These are phyloP conservation scores for Chiridota heheva DNA, from an alignment of 35 echinoderm and acorn worm genomes.

Conservation along the genomic window DNA sequence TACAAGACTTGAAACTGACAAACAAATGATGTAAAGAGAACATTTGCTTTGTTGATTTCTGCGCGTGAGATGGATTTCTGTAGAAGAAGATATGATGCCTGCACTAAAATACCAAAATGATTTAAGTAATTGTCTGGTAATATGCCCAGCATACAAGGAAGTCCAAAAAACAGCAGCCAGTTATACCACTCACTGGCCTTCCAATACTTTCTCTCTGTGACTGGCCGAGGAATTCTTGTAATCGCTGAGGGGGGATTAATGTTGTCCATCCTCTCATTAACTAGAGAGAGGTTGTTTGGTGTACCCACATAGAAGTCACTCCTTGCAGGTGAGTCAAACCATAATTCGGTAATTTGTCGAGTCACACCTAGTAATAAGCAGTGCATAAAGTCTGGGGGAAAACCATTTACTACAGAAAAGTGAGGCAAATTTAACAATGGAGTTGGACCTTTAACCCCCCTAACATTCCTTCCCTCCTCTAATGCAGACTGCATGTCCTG, in stretches of 20 bases:
- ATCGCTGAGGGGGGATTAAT: conserved; percentile 4
- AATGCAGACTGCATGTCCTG: conserved; percentile 44
- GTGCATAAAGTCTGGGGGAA: conserved; percentile 74
- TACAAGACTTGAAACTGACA: conserved; percentile 42
- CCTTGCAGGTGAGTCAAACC: conserved; percentile 13
- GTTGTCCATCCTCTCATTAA: background rate
- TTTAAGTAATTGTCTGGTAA: conserved; percentile 23
- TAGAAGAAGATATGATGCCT: conserved; percentile 46
- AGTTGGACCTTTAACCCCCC: conserved; percentile 68
- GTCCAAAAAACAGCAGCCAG: conserved; percentile 48
- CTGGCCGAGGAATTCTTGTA: conserved; percentile 21
- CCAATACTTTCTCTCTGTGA: conserved; percentile 52
- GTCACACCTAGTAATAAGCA: conserved; percentile 50
- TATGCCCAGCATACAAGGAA: conserved; percentile 42
- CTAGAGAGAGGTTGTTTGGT: background rate
- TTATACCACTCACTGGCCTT: conserved; percentile 70
- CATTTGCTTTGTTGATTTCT: conserved; percentile 40
- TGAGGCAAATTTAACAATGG: conserved; percentile 40
- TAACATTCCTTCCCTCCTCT: conserved; percentile 11
- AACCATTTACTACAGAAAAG: conserved; percentile 58
- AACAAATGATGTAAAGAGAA: conserved; percentile 46
- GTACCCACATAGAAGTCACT: conserved; percentile 18
- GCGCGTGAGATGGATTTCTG: conserved; percentile 36
- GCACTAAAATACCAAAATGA: conserved; percentile 44
- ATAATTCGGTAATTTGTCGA: conserved; percentile 48